Evolutionary conservation across 2,888 invertebrate genomes (phyloP), one percentile per base, ranked within the genome.

Genomic region (Oxytorus armatus): DNA sequence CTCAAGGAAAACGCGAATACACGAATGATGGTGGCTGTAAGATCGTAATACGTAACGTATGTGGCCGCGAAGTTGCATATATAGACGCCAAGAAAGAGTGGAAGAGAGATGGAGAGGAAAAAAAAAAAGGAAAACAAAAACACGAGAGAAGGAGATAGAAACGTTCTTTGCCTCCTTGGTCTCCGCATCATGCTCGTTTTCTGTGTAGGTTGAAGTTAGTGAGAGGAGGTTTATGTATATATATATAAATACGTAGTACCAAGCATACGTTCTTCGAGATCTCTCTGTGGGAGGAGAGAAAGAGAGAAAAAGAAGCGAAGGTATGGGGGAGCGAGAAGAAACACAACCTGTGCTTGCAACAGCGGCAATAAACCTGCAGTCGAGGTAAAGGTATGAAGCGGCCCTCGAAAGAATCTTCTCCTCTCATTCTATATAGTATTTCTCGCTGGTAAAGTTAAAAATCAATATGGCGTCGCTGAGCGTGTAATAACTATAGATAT

Each of bases 331-430:
- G 57, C n/a, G n/a, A n/a, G n/a, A n/a, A n/a, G 25, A 65, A 53
- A 39, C 25, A 70, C 77, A 74, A 81, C 81, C 81, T 74, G 81
- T 68, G 73, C 80, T 72, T 44, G 68, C 47, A 70, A 61, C 65
- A 57, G 55, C 69, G 69, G 39, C 65, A 69, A 65, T 44, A 74
- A 74, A 77, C 68, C 76, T 72, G 77, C 77, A 77, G 69, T 36
- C 49, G 29, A 39, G 57, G 77, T 57, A 36, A 72, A 72, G 76
- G 74, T 77, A 81, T 42, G 77, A 77, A 81, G 70, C 69, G 81
- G 81, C 77, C 81, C 81, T 77, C 81, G 74, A 74, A 55, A 66
- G 61, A 79, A 61, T 76, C 42, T 23, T 53, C 59, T 68, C 73
- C 55, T 65, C 76, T 76, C 72, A 1, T 53, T 61, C 61, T 61